Base-by-base conservation (phyloP, 1,140 invertebrate genomes). In the Ceratina japonica region DNA sequence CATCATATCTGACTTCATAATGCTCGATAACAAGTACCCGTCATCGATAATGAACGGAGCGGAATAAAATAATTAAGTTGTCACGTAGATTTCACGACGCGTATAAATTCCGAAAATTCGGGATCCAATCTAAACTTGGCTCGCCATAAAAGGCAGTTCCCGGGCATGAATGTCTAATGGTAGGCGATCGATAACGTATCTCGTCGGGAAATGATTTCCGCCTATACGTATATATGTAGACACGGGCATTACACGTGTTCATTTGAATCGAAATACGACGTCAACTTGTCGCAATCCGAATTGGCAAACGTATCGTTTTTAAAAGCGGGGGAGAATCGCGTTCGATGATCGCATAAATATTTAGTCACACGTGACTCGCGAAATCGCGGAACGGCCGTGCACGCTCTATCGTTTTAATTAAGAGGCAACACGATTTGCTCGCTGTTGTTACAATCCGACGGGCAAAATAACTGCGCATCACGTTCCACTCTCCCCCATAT, bases 211-310 rank as follows among this genome's bases (percentile, higher is more conserved):
- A 37, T 16, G 27, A 62, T 62, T 27, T 62, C 62, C 24, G 44
- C 31, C 66, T 44, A 78, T 71, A 77, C 71, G 71, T 78, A 71
- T n/a, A n/a, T n/a, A n/a, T n/a, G n/a, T n/a, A n/a, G n/a, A n/a
- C 52, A 18, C 16, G 16, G 4, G 0, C 3, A 16, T n/a, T 2
- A 18, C 16, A n/a, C 13, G 1, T 8, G 20, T n/a, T 2, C 49
- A 10, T 4, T 13, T 20, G 58, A 16, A 27, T 18, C 69, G 20
- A 24, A 63, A 78, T 58, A 31, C 37, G 27, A 78, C 3, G 49
- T 78, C 59, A 72, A 72, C 16, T 64, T 49, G 75, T 72, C 68
- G 59, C 71, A 71, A 71, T 24, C 13, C 68, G 49, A 27, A 44
- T 49, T 27, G 13, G 49, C n/a, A 37, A 37, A 20, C 27, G 68